A percentile compares a stretch with the other conserved stretches of the same genome.
These are phyloP conservation scores for Drosophila cardini DNA, from an alignment of 1,140 invertebrate species.

Conservation along the genomic window DNA sequence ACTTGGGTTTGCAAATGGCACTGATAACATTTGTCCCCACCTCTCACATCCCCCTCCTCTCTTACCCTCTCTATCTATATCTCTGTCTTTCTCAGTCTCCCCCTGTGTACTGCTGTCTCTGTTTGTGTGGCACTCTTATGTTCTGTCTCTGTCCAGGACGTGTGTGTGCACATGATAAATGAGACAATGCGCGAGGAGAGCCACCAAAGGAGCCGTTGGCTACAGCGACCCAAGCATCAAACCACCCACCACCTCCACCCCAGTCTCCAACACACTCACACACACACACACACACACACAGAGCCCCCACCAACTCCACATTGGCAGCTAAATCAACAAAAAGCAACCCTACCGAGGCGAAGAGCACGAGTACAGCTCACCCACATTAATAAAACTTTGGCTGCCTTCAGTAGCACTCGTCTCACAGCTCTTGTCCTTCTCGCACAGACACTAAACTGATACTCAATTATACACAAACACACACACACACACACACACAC, in stretches of 20 bases:
- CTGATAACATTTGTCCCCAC: conserved; percentile 67
- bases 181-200: conserved; percentile 53
- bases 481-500: conserved; percentile 22
- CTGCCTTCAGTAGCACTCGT: conserved; percentile 62
- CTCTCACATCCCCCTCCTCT: not conserved
- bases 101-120: not conserved
- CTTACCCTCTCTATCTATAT: conserved; percentile 2
- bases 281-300: conserved; percentile 7
- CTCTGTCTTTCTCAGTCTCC: not conserved
- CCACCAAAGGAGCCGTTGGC: conserved; percentile 53
- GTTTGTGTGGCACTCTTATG: not conserved
- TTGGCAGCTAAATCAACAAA: conserved; percentile 70
- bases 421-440: conserved; percentile 34
- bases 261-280: conserved; percentile 15
- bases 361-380: conserved; percentile 22
- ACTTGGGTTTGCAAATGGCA: conserved; percentile 71
- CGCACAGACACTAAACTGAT: conserved; percentile 77
- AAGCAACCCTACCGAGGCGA: conserved; percentile 40
- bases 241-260: not conserved
- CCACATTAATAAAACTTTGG: conserved; percentile 81
- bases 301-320: conserved; percentile 39
- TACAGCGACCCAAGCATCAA: conserved; percentile 27
- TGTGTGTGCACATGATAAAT: conserved; percentile 60
- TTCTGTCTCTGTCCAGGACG: conserved; percentile 41
- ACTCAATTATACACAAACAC: conserved; percentile 75